Evolutionary conservation across 1,140 invertebrate genomes (phyloP).

Genomic region (Dysdera silvatica): DNA sequence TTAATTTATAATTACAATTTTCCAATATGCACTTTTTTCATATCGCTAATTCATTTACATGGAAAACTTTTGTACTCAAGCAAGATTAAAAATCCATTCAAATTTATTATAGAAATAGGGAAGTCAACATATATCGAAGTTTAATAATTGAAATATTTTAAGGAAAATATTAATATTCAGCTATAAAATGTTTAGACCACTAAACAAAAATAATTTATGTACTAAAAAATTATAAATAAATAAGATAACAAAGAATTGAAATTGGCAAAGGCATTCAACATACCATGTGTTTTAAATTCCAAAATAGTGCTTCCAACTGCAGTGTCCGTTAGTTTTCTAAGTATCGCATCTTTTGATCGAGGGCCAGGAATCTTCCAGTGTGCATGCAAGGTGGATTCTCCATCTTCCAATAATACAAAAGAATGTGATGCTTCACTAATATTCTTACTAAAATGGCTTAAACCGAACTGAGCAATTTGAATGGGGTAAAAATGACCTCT

Average conservation of each 20-base stretch:
- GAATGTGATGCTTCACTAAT: constrained; percentile 54
- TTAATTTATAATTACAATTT: too few relatives aligned
- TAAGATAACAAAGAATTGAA: not conserved
- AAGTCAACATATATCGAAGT: too few relatives aligned
- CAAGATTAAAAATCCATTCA: too few relatives aligned
- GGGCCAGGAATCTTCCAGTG: constrained; percentile 7
- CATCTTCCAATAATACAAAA: constrained; percentile 6
- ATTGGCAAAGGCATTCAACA: not conserved
- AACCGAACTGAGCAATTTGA: constrained; percentile 94
- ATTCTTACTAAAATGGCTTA: constrained; percentile 95
- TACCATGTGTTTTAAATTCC: constrained; percentile 24
- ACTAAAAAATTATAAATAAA: not conserved
- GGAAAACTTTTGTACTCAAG: too few relatives aligned
- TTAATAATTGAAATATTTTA: too few relatives aligned
- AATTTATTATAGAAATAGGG: too few relatives aligned
- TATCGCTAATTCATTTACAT: too few relatives aligned
- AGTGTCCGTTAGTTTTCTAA: constrained; percentile 13
- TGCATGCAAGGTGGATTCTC: constrained; percentile 8
- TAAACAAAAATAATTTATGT: not conserved
- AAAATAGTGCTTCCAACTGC: constrained; percentile 12
- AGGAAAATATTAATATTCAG: not conserved
- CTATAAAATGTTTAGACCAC: not conserved
- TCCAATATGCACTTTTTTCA: too few relatives aligned
- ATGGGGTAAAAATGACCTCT: constrained; percentile 93
- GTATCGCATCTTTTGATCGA: not conserved